phyloP scores from a whole-genome alignment of 1,140 invertebrate genomes.

The Drosophila equinoxialis region DNA sequence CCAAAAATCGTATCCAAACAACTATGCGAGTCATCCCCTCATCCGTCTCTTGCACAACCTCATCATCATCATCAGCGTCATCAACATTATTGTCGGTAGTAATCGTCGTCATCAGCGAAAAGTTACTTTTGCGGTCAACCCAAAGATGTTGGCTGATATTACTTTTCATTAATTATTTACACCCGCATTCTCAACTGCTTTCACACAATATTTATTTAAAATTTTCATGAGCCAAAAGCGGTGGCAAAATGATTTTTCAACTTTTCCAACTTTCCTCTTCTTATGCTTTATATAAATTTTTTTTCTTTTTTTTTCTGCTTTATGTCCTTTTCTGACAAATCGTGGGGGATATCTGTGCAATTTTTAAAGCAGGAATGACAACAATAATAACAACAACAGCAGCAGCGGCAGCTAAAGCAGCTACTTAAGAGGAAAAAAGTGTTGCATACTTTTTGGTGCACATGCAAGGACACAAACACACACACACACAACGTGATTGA shows the following conservation, averaged over 20 bases:
- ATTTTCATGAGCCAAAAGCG: constrained; percentile 50
- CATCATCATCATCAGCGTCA: neutral
- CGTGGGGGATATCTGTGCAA: constrained; percentile 46
- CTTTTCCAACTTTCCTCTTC: neutral
- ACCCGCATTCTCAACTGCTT: constrained; percentile 15
- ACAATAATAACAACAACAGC: constrained; percentile 1
- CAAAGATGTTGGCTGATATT: constrained; percentile 43
- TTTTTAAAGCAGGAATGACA: constrained; percentile 4
- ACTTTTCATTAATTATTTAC: constrained; percentile 58
- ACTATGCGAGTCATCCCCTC: constrained; percentile 7
- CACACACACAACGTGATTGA: constrained; percentile 39
- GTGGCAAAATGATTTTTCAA: constrained; percentile 31
- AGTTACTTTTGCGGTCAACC: constrained; percentile 46
- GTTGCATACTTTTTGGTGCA: constrained; percentile 57
- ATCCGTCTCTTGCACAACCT: no score
- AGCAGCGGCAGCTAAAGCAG: constrained; percentile 25
- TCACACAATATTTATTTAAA: constrained; percentile 50
- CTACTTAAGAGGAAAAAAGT: constrained; percentile 55
- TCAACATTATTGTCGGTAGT: neutral
- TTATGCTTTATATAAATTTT: neutral
- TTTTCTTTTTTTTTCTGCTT: constrained; percentile 20
- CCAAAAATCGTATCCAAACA: constrained; percentile 1
- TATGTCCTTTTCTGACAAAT: constrained; percentile 31
- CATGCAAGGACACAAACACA: constrained; percentile 33
- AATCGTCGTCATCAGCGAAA: constrained; percentile 7